Percentiles rank a stretch among this genome's conserved stretches.
Evolutionary conservation across 2,888 invertebrate species (phyloP).

Genomic region (Plutella xylostella): DNA sequence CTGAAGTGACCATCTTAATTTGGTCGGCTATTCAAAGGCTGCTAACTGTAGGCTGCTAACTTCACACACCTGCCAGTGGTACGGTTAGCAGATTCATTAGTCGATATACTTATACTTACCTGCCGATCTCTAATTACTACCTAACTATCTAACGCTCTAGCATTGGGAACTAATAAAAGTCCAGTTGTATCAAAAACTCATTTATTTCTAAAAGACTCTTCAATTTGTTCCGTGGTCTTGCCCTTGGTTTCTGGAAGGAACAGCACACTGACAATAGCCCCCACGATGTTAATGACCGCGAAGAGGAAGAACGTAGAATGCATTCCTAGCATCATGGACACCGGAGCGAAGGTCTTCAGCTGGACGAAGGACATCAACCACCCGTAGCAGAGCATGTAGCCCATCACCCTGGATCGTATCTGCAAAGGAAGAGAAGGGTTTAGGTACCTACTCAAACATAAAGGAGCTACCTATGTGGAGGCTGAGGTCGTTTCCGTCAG

Average conservation of each 20-base stretch:
- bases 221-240: conserved; percentile 39
- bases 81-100: no score
- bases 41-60: no score
- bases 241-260: conserved; percentile 53
- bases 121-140: no score
- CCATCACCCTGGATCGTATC: conserved; percentile 23
- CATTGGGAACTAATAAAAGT: background rate
- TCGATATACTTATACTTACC: no score
- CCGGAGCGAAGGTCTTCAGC: conserved; percentile 14
- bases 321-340: conserved; percentile 28
- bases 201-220: conserved; percentile 21
- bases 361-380: conserved; percentile 29
- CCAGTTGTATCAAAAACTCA: no score
- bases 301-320: conserved; percentile 41
- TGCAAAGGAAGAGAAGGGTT: conserved; percentile 12
- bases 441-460: no score
- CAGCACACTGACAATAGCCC: conserved; percentile 30
- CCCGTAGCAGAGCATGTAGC: conserved; percentile 25
- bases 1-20: no score
- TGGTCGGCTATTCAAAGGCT: no score
- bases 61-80: no score
- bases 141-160: no score
- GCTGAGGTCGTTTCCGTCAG: no score
- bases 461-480: no score
- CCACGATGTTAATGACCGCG: conserved; percentile 33